Percentiles rank a stretch among this genome's conserved stretches.
phyloP scores from a whole-genome alignment of 2,113 vertebrate genomes.

The Lepidothrix coronata region DNA sequence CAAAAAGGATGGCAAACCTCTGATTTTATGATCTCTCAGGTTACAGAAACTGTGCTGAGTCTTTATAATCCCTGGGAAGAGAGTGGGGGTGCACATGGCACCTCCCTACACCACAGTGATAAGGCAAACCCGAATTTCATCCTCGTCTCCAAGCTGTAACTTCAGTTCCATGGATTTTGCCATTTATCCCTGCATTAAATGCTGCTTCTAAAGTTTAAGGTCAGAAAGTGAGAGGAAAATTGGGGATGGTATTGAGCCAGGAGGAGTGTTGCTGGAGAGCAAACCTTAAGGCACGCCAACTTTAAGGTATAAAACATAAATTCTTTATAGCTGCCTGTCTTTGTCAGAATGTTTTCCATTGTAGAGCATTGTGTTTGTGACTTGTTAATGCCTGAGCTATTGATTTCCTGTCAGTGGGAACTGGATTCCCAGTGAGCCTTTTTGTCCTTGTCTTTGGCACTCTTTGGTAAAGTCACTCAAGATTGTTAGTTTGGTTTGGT shows the following conservation, averaged over 20 bases:
- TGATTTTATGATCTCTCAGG: background rate
- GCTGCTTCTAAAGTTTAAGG: background rate
- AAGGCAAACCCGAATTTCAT: background rate
- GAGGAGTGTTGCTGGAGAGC: background rate
- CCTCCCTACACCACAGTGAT: rapidly evolving
- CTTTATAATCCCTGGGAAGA: background rate
- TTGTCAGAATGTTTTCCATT: background rate
- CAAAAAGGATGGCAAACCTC: background rate
- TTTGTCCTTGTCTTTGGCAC: background rate
- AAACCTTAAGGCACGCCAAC: background rate
- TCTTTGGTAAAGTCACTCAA: background rate
- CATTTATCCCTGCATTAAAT: background rate
- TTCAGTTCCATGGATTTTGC: background rate
- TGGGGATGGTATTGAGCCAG: background rate
- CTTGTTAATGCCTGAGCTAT: background rate
- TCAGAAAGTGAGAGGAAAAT: background rate
- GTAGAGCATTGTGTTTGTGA: background rate
- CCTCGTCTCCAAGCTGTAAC: background rate
- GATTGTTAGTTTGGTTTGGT: background rate
- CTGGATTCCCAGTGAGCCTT: background rate
- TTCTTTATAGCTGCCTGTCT: background rate
- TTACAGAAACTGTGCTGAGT: background rate
- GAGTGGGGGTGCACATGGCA: background rate
- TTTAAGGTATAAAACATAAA: background rate
- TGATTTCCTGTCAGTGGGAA: constrained; percentile 11